A percentile compares a stretch with the other conserved stretches of the same genome.
Evolutionary conservation across 1,140 invertebrate genomes (phyloP).

Genomic region (Orussus abietinus): DNA sequence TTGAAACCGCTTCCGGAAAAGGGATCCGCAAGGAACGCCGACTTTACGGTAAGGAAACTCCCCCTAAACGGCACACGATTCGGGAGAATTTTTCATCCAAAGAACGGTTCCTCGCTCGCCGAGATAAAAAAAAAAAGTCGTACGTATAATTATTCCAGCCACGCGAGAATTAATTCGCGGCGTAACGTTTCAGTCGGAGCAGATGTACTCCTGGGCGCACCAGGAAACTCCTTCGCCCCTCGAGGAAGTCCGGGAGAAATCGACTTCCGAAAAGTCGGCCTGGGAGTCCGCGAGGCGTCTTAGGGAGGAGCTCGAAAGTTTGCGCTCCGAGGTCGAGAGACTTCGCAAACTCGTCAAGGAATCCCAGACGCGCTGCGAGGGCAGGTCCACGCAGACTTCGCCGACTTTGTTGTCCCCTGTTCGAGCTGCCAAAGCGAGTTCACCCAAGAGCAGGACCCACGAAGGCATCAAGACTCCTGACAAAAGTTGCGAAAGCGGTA

Average conservation of each 20-base stretch:
- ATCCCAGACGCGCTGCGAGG: conserved; percentile 7
- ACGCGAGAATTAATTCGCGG: too few relatives aligned
- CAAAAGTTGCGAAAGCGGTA: conserved; percentile 21
- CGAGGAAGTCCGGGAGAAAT: conserved; percentile 67
- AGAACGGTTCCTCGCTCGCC: too few relatives aligned
- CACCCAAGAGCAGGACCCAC: conserved; percentile 15
- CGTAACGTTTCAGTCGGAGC: conserved; percentile 76
- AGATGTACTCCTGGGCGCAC: conserved; percentile 86
- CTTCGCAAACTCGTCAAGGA: conserved; percentile 20
- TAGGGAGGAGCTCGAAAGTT: conserved; percentile 23
- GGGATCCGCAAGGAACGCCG: conserved; percentile 59
- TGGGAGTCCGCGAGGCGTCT: conserved; percentile 33
- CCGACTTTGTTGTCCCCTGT: conserved; percentile 6
- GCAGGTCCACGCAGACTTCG: conserved; percentile 28
- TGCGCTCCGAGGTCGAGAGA: conserved; percentile 28
- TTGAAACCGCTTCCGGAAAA: conserved; percentile 73
- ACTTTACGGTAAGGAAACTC: conserved; percentile 82
- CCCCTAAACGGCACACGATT: too few relatives aligned
- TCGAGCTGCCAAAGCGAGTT: conserved; percentile 13
- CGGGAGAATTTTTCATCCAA: too few relatives aligned
- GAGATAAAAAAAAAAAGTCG: too few relatives aligned
- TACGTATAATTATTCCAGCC: too few relatives aligned
- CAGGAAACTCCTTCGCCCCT: conserved; percentile 65
- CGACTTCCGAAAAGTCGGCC: conserved; percentile 56
- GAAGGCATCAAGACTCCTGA: conserved; percentile 9